phyloP scores from a whole-genome alignment of 2,113 vertebrate genomes.

The Triplophysa siluroides region DNA sequence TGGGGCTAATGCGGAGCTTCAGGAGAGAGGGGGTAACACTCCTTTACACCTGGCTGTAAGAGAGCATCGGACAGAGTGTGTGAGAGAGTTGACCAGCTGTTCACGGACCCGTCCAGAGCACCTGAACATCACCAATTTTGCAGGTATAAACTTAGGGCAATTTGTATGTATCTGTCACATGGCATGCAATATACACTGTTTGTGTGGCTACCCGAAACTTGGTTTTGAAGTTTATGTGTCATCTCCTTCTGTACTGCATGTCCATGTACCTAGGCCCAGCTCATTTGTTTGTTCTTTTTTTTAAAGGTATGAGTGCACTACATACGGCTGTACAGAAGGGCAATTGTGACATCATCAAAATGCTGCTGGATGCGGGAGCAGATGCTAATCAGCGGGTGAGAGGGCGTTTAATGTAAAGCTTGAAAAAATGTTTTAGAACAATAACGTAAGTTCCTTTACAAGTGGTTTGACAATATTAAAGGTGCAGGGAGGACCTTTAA shows the following conservation, averaged over 20 bases:
- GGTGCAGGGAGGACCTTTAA: too few relatives aligned
- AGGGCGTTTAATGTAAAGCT: not conserved
- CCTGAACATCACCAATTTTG: constrained; percentile 71
- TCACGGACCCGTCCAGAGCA: constrained; percentile 52
- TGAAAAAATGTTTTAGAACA: not conserved
- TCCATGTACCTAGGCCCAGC: not conserved
- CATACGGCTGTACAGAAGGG: constrained; percentile 69
- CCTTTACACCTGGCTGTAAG: constrained; percentile 77
- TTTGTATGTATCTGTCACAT: too few relatives aligned
- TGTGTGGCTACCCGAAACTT: too few relatives aligned
- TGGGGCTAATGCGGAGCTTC: constrained; percentile 62
- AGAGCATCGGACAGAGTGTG: constrained; percentile 61
- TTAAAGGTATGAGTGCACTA: constrained; percentile 71
- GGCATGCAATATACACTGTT: too few relatives aligned
- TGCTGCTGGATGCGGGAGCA: constrained; percentile 69
- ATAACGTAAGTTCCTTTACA: not conserved
- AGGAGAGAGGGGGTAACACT: constrained; percentile 75
- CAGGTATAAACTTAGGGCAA: constrained; percentile 58
- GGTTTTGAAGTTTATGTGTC: too few relatives aligned
- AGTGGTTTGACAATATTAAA: not conserved
- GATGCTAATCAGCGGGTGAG: constrained; percentile 76
- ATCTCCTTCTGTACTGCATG: too few relatives aligned
- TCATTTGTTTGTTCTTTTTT: not conserved
- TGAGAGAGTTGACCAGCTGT: constrained; percentile 61
- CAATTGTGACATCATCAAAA: constrained; percentile 67